A percentile compares a stretch with the other conserved stretches of the same genome.
Conservation (phyloP, 2,888 invertebrate species). For the Pseudoips prasinana region DNA sequence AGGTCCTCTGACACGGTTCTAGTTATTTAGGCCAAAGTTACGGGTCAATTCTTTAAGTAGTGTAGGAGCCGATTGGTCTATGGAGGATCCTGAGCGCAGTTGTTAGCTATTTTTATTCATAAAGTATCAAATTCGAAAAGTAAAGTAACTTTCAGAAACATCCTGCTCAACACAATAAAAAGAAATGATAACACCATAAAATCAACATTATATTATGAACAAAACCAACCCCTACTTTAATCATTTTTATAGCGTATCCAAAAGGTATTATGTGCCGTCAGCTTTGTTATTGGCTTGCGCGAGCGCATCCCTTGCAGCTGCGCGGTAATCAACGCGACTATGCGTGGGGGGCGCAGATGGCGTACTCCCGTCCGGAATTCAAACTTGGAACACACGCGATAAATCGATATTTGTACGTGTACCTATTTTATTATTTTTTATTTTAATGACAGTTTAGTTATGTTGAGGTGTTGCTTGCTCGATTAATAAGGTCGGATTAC, state of each 20-base stretch:
- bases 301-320: slow-evolving; percentile 65
- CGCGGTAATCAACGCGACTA: slow-evolving; percentile 58
- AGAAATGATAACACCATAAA: slow-evolving; percentile 31
- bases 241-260: slow-evolving; percentile 18
- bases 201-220: slow-evolving; percentile 23
- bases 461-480: neutral
- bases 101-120: no score
- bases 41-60: no score
- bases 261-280: slow-evolving; percentile 18
- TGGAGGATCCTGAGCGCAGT: no score
- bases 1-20: no score
- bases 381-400: slow-evolving; percentile 32
- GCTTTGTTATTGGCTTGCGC: slow-evolving; percentile 32
- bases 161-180: slow-evolving; percentile 6
- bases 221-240: slow-evolving; percentile 32
- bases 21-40: no score
- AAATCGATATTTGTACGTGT: slow-evolving; percentile 55
- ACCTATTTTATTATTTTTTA: slow-evolving; percentile 20
- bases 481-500: no score
- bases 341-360: slow-evolving; percentile 79
- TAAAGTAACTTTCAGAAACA: neutral
- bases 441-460: slow-evolving; percentile 17
- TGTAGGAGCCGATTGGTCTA: no score
- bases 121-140: no score
- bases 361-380: slow-evolving; percentile 50